These are phyloP conservation scores for Aythya baeri DNA, from an alignment of 2,113 vertebrate species.

Conservation along the genomic window DNA sequence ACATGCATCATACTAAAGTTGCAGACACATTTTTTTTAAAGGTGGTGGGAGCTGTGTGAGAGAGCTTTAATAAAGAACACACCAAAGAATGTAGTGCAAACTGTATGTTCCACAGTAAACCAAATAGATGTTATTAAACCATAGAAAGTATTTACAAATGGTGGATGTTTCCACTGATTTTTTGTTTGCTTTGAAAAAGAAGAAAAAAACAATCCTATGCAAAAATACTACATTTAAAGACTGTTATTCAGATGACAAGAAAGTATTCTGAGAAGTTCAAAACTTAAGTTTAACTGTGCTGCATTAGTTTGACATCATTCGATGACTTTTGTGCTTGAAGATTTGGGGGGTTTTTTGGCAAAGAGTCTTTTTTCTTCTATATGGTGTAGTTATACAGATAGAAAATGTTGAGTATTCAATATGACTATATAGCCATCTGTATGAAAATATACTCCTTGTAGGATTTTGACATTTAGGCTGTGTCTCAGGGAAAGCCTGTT, in stretches of 20 bases:
- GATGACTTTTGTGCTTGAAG: background rate
- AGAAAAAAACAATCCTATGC: too few species aligned
- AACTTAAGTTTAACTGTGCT: too few species aligned
- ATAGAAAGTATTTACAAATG: background rate
- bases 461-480: background rate
- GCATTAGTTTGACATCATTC: too few species aligned
- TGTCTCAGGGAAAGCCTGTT: background rate
- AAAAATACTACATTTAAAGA: too few species aligned
- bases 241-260: too few species aligned
- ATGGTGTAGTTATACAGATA: background rate
- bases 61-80: background rate
- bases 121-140: background rate
- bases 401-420: background rate
- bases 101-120: background rate
- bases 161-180: background rate
- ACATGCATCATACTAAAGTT: background rate
- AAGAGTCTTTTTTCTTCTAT: background rate
- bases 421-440: background rate
- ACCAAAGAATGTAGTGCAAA: background rate
- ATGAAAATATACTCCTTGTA: background rate
- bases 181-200: background rate
- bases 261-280: too few species aligned
- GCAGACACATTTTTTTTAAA: background rate
- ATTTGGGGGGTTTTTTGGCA: background rate
- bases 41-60: background rate